Evolutionary conservation across 2,888 invertebrate genomes (phyloP).

Genomic region (Crematogaster levior): DNA sequence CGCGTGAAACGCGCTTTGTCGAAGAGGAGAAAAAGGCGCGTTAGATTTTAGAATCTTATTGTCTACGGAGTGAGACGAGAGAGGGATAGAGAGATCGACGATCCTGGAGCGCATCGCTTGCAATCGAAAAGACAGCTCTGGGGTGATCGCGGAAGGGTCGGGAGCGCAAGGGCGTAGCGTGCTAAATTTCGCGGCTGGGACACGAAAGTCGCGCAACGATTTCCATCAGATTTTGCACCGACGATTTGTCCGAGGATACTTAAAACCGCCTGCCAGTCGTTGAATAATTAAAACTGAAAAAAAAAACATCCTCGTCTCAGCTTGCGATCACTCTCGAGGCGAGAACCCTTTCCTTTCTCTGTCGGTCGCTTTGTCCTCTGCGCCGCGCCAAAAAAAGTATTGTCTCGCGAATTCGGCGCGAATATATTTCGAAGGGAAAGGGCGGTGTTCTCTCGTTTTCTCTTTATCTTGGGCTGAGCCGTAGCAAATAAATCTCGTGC

Average conservation of each 20-base stretch:
- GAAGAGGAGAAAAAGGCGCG: background rate
- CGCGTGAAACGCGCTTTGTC: background rate
- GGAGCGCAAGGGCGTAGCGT: constrained; percentile 30
- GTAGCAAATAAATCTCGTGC: constrained; percentile 44
- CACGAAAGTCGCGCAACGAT: constrained; percentile 29
- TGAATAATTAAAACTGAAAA: background rate
- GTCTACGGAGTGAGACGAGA: constrained; percentile 14
- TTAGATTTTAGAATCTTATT: constrained; percentile 55
- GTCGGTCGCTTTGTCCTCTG: background rate
- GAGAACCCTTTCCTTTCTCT: background rate
- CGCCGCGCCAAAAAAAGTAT: background rate
- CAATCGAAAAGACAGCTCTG: constrained; percentile 52
- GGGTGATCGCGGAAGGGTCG: constrained; percentile 9
- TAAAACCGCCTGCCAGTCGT: background rate
- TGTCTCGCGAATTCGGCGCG: constrained; percentile 18
- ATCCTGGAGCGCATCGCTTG: constrained; percentile 51
- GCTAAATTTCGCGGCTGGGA: constrained; percentile 46
- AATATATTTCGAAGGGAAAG: constrained; percentile 19
- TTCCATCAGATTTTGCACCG: too few species aligned
- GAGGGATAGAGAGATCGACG: background rate
- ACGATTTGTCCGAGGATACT: background rate
- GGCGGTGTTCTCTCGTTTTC: background rate
- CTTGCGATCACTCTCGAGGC: background rate
- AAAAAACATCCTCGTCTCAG: too few species aligned
- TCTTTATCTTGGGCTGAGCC: background rate